Evolutionary conservation across 2,113 vertebrate species (phyloP).

Genomic region (Xenotilapia caudafasciata): DNA sequence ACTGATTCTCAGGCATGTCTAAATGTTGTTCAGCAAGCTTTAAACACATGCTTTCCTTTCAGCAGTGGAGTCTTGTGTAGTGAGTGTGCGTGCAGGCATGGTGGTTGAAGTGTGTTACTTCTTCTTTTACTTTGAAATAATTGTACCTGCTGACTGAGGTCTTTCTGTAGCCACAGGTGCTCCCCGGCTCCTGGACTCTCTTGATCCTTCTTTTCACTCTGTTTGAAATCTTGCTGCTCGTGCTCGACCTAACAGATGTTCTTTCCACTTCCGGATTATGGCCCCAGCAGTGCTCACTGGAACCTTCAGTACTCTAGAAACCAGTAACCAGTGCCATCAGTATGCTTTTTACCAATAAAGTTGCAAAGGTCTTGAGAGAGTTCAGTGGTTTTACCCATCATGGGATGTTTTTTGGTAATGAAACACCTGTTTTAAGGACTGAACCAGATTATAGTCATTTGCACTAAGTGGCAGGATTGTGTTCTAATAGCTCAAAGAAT

Average conservation of each 20-base stretch:
- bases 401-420: not conserved
- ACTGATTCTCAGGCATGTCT: fast-evolving
- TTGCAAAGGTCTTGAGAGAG: not conserved
- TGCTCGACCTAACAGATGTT: fast-evolving
- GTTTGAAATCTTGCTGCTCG: not conserved
- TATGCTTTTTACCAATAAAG: not conserved
- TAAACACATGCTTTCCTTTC: not conserved
- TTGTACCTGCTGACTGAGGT: not conserved
- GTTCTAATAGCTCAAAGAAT: not conserved
- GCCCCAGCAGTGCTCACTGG: not conserved
- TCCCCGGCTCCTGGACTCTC: not conserved
- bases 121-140: not conserved
- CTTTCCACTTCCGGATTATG: not conserved
- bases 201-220: not conserved
- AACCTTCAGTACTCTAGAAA: not conserved
- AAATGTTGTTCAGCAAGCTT: not conserved
- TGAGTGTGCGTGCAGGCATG: not conserved
- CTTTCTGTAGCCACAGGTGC: not conserved
- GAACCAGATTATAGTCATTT: not conserved
- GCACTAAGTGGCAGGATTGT: not conserved
- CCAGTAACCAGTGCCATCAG: not conserved
- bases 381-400: not conserved
- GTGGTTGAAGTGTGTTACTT: not conserved
- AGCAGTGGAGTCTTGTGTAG: not conserved
- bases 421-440: not conserved